Evolutionary conservation across 1,140 invertebrate genomes (phyloP), one percentile per base, ranked within the genome.

Genomic region (Aphis craccivora): DNA sequence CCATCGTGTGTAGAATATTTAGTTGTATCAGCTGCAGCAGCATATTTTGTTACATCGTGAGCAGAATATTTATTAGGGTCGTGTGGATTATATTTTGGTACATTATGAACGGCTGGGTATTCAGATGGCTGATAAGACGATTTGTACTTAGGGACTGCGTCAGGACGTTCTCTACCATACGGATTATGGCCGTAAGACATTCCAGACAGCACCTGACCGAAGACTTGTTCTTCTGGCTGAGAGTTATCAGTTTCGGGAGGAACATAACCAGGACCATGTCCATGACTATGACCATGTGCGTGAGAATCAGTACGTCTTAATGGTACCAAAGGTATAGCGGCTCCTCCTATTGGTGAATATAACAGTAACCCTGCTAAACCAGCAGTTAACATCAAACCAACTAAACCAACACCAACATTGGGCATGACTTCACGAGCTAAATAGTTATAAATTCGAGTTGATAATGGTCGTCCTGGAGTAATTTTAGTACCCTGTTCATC

Each of bases 341-440:
- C 96, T 2, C 96, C 96, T 6, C 96, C 96, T 23, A 96, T 96
- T 94, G 97, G 97, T 20, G 97, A 97, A 93, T 95, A 97, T 25
- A 97, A 95, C 94, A 97, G 97, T 93, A 97, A 97, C 51, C 97
- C 97, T 48, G 97, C 97, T 53, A 98, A 95, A 30, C 97, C 97
- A 25, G 97, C 96, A 60, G 97, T 96, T 25, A 97, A 96, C 81
- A 97, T 96, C 67, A 97, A 95, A 18, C 97, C 97, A 35, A 97
- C 96, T 37, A 97, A 95, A 94, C 97, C 97, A 2, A 98, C 96
- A 37, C 97, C 97, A 35, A 98, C 97, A 93, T 97, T 97, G 1
- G 97, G 97, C 96, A 98, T 97, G 1, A 98, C 97, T 96, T 97
- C 97, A 94, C 97, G 95, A 20, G 97, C 97, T 40, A 98, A 95